phyloP scores from a whole-genome alignment of 1,140 invertebrate genomes.

The Eueides isabella region DNA sequence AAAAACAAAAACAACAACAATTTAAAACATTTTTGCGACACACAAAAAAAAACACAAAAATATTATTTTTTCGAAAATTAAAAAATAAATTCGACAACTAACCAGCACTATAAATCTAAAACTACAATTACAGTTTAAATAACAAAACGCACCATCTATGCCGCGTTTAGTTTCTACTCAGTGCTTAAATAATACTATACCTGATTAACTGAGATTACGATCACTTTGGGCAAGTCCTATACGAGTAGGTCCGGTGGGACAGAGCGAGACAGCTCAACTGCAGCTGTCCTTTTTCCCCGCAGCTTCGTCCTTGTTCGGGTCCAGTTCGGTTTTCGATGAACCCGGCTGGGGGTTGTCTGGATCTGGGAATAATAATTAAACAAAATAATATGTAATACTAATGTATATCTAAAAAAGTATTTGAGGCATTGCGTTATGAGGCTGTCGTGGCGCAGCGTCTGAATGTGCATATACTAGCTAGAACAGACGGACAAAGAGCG shows the following conservation, averaged over 20 bases:
- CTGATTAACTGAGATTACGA: conserved; percentile 72
- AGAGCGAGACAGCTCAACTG: conserved; percentile 68
- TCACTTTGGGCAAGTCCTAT: conserved; percentile 74
- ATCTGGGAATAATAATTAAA: conserved; percentile 49
- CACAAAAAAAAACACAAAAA: conserved; percentile 15
- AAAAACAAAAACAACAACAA: neutral
- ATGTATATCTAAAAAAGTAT: no score
- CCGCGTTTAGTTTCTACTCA: conserved; percentile 52
- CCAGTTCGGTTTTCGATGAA: conserved; percentile 60
- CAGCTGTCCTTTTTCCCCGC: conserved; percentile 59
- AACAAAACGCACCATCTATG: conserved; percentile 47
- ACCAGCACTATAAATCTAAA: conserved; percentile 13
- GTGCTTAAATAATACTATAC: conserved; percentile 69
- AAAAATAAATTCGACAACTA: conserved; percentile 40
- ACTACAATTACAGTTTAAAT: neutral
- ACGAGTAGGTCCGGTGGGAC: conserved; percentile 52
- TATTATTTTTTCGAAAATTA: neutral
- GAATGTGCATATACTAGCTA: no score
- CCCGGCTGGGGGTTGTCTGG: conserved; percentile 59
- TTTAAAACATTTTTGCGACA: neutral
- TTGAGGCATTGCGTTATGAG: no score
- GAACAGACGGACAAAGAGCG: no score
- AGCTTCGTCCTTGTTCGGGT: conserved; percentile 52
- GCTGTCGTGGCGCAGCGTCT: no score
- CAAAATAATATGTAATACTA: no score